A percentile compares a stretch with the other conserved stretches of the same genome.
phyloP scores from a whole-genome alignment of 2,113 vertebrate genomes.

The Tonatia bakeri region DNA sequence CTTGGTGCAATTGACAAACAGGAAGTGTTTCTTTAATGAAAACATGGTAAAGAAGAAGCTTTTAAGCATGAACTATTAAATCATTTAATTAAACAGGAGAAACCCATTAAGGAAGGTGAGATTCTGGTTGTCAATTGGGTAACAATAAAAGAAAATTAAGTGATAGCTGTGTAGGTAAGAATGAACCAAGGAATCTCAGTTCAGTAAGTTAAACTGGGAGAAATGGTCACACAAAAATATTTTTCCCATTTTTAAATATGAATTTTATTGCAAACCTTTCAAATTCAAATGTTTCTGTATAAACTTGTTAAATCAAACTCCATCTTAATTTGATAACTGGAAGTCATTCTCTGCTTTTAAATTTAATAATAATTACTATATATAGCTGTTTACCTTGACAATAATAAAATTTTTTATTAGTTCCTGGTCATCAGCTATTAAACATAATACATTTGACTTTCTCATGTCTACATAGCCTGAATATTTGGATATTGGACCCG shows the following conservation, averaged over 20 bases:
- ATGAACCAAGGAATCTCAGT: not conserved
- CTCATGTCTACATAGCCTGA: slow-evolving; percentile 1
- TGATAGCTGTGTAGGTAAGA: not conserved
- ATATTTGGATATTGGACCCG: slow-evolving; percentile 47
- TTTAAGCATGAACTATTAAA: not conserved
- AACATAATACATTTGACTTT: slow-evolving; percentile 72
- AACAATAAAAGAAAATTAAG: not conserved
- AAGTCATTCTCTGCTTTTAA: slow-evolving; percentile 77
- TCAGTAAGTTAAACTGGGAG: not conserved
- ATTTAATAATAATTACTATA: slow-evolving; percentile 79
- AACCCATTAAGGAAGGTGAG: not conserved
- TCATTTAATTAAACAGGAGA: slow-evolving; percentile 9
- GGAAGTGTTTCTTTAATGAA: slow-evolving; percentile 47
- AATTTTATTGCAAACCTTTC: slow-evolving; percentile 86
- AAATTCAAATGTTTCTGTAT: slow-evolving; percentile 85
- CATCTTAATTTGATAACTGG: slow-evolving; percentile 83
- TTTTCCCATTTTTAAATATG: slow-evolving; percentile 84
- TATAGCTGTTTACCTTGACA: slow-evolving; percentile 65
- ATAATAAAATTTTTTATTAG: slow-evolving; percentile 76
- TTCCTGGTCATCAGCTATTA: slow-evolving; percentile 78
- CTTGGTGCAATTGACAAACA: not conserved
- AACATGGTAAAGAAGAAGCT: not conserved
- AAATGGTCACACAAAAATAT: not conserved
- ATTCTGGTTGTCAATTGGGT: not conserved
- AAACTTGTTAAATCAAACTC: slow-evolving; percentile 84